Evolutionary conservation across 2,113 vertebrate genomes (phyloP).

Genomic region (Cyphomyrus discorhynchus): DNA sequence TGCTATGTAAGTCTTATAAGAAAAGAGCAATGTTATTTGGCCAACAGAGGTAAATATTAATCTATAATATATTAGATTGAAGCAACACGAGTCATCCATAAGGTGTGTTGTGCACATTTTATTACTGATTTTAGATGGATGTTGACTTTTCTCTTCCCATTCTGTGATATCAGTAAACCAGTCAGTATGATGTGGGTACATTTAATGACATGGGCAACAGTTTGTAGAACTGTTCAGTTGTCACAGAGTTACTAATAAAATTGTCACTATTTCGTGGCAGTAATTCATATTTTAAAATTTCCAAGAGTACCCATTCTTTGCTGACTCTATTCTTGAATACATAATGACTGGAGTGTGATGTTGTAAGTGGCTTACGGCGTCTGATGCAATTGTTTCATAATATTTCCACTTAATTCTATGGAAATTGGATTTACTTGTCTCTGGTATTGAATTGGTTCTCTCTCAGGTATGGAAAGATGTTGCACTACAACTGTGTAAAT

Average conservation of each 20-base stretch:
- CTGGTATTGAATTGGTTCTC: background rate
- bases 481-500: background rate
- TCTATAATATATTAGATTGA: background rate
- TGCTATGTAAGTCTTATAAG: background rate
- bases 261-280: background rate
- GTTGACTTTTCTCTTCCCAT: background rate
- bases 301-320: background rate
- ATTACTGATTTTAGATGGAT: background rate
- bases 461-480: conserved; percentile 6
- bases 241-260: background rate
- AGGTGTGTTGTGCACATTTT: background rate
- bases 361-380: background rate
- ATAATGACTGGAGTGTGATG: background rate
- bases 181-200: background rate
- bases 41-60: background rate
- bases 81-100: background rate
- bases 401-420: conserved; percentile 11
- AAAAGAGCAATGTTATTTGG: background rate
- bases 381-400: conserved; percentile 15
- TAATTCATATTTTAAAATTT: background rate
- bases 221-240: background rate
- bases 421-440: conserved; percentile 13
- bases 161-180: background rate
- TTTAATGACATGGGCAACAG: background rate
- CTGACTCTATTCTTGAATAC: background rate